phyloP scores from a whole-genome alignment of 2,888 invertebrate species.

The Venustoraphidia nigricollis region DNA sequence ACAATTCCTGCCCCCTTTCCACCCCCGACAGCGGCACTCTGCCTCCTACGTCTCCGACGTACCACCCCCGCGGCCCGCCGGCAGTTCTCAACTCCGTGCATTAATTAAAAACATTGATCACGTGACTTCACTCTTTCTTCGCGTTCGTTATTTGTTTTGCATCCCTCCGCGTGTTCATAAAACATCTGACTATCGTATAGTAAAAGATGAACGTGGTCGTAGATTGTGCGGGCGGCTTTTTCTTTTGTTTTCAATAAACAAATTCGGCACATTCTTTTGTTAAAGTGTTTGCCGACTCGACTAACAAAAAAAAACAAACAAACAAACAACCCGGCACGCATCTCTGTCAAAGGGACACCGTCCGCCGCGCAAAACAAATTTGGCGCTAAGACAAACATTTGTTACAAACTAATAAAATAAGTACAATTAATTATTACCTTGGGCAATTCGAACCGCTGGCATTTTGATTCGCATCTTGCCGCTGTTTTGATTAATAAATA shows the following conservation, averaged over 20 bases:
- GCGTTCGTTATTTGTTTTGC: background rate
- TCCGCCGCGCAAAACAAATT: too few relatives aligned
- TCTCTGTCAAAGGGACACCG: too few relatives aligned
- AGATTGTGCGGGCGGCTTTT: too few relatives aligned
- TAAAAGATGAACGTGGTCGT: too few relatives aligned
- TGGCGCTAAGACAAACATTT: too few relatives aligned
- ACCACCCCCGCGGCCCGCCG: slow-evolving; percentile 14
- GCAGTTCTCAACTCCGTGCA: slow-evolving; percentile 14
- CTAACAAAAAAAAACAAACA: too few relatives aligned
- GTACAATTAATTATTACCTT: slow-evolving; percentile 41
- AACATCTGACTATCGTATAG: too few relatives aligned
- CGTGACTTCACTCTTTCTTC: slow-evolving; percentile 13
- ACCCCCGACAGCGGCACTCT: slow-evolving; percentile 9
- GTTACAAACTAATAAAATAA: slow-evolving; percentile 25
- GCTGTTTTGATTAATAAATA: slow-evolving; percentile 4
- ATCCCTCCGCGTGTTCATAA: too few relatives aligned
- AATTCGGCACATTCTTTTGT: too few relatives aligned
- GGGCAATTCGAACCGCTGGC: slow-evolving; percentile 93
- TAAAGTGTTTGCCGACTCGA: too few relatives aligned
- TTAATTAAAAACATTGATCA: slow-evolving; percentile 23
- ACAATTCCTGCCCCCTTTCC: slow-evolving; percentile 26
- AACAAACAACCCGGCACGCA: too few relatives aligned
- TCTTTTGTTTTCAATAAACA: too few relatives aligned
- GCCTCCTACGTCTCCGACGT: slow-evolving; percentile 14
- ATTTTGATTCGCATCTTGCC: slow-evolving; percentile 93